Percentiles rank a stretch among this genome's conserved stretches.
Conservation (phyloP, 2,888 invertebrate species). For the Cephus pygmeus region DNA sequence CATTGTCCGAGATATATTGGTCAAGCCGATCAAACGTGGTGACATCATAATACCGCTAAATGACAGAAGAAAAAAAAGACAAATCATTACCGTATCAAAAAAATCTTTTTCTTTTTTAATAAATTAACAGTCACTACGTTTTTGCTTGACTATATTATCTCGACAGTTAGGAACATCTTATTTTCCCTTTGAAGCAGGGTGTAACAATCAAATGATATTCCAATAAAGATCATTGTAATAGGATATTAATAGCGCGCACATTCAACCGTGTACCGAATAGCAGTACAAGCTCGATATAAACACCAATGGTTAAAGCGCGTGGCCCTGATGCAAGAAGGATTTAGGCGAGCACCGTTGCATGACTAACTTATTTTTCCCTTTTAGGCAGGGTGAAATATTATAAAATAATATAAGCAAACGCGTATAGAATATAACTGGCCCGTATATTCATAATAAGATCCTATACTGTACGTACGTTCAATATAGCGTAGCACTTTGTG, state of each 20-base stretch:
- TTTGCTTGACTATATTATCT: background rate
- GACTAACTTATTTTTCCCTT: slow-evolving; percentile 56
- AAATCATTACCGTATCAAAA: background rate
- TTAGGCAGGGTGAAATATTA: slow-evolving; percentile 51
- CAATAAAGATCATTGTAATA: slow-evolving; percentile 48
- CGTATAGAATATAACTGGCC: slow-evolving; percentile 41
- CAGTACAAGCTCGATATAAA: background rate
- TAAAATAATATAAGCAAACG: slow-evolving; percentile 28
- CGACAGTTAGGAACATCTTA: slow-evolving; percentile 44
- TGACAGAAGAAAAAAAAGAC: too few species aligned
- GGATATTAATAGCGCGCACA: background rate
- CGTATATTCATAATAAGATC: slow-evolving; percentile 14
- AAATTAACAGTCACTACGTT: background rate
- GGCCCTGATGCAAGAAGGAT: slow-evolving; percentile 46
- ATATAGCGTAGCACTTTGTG: background rate
- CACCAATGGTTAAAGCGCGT: background rate
- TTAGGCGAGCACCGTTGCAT: slow-evolving; percentile 54
- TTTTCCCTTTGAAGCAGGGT: slow-evolving; percentile 58
- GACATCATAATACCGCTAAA: background rate
- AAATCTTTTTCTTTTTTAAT: background rate
- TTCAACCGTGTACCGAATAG: background rate
- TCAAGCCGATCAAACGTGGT: background rate
- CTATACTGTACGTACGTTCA: background rate
- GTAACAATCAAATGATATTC: slow-evolving; percentile 46
- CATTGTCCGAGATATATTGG: slow-evolving; percentile 27